Base-by-base conservation (phyloP, 2,888 invertebrate genomes). In the Nymphalis c-album region DNA sequence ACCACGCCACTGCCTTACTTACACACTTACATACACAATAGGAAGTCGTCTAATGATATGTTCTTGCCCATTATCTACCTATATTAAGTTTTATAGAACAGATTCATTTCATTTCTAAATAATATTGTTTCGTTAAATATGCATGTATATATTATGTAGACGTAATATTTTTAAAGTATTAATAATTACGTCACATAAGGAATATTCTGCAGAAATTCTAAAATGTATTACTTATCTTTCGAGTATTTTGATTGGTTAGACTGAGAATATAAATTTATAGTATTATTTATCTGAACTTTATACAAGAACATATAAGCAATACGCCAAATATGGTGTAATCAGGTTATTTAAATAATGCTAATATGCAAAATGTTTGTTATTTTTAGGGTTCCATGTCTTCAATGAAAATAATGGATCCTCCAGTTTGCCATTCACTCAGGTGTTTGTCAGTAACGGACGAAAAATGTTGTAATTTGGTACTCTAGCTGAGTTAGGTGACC, bases 1-100 rank as follows among this genome's bases (percentile, higher is more conserved):
- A 86, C 87, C 76, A 81, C 80, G 83, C 85, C 80, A 85, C 84
- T 88, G 90, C 83, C 90, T 90, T 89, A 91, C 91, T 90, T 90
- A 88, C 89, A 88, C 87, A 88, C 85, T 88, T 87, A 87, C 84
- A 87, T 61, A 6, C 78, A 86, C 88, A 86, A 86, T 86, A 86
- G 85, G 86, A 87, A 88, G 85, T 85, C 75, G 84, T 78, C 82
- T 83, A 84, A 81, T 75, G 71, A 75, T 76, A 75, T 71, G 17
- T 63, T 60, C 53, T 55, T 57, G 57, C 31, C 17, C 48, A 48
- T 40, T 40, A 13, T 31, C n/a, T 26, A 55, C 17, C 26, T 17
- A 55, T 16, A 31, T 31, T 26, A 55, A 55, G 17, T 55, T 53
- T 60, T 47, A 26, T 48, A 31, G 48, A 20, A 18, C 6, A 26